Percentiles rank a stretch among this genome's conserved stretches.
Evolutionary conservation across 2,797 vertebrate species (phyloP).

Genomic region (Harpagifer antarcticus): DNA sequence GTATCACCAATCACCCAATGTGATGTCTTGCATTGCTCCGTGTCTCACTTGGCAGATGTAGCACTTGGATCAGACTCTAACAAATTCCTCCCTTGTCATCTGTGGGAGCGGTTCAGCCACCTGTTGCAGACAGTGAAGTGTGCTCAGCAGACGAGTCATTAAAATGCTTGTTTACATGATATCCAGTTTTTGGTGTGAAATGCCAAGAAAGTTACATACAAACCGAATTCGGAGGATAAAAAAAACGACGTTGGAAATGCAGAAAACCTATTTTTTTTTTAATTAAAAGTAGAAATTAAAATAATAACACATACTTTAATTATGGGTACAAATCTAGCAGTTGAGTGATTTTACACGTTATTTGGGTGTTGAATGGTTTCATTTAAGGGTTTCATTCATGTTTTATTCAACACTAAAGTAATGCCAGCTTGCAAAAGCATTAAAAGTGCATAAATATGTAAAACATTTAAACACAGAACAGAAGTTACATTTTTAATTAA

Average conservation of each 20-base stretch:
- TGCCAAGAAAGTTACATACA: background rate
- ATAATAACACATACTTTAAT: background rate
- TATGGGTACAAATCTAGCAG: background rate
- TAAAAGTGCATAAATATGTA: background rate
- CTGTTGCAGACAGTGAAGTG: constrained; percentile 58
- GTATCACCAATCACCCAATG: constrained; percentile 34
- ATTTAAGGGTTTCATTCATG: background rate
- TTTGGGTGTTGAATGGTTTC: background rate
- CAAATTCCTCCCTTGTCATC: constrained; percentile 60
- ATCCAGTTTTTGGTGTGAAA: constrained; percentile 17
- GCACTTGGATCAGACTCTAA: constrained; percentile 62
- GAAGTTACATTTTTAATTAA: background rate
- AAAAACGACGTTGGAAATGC: background rate
- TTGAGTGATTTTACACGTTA: background rate
- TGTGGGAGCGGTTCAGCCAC: constrained; percentile 50
- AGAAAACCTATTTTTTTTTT: background rate
- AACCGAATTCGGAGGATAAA: background rate
- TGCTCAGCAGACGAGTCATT: constrained; percentile 28
- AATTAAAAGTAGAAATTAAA: background rate
- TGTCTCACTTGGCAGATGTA: constrained; percentile 67
- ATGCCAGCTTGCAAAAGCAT: background rate
- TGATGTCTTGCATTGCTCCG: constrained; percentile 15
- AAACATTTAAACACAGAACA: background rate
- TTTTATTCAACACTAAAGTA: background rate
- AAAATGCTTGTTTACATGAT: constrained; percentile 42